These are phyloP conservation scores for Carassius auratus DNA, from an alignment of 2,113 vertebrate genomes.

Conservation along the genomic window DNA sequence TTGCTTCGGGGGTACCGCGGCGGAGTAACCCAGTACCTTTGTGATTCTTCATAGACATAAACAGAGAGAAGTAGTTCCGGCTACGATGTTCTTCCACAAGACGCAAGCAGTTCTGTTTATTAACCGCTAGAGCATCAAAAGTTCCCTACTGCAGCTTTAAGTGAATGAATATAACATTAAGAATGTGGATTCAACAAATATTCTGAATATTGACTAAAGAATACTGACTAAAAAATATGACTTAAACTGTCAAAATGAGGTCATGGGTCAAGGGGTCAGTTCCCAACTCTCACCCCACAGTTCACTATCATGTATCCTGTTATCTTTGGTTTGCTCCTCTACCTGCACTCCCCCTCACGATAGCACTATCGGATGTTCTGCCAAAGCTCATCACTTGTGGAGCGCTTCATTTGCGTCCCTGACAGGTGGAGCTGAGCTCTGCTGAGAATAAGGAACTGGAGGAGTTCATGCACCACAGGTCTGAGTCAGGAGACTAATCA, in stretches of 20 bases:
- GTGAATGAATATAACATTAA: too few species aligned
- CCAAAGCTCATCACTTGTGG: conserved; percentile 29
- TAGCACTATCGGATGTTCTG: conserved; percentile 17
- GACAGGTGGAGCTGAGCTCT: conserved; percentile 35
- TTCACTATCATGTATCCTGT: background rate
- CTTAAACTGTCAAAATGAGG: background rate
- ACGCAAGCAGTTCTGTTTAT: too few species aligned
- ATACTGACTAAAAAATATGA: background rate
- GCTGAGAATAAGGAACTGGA: conserved; percentile 34
- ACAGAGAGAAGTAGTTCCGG: too few species aligned
- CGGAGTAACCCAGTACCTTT: too few species aligned
- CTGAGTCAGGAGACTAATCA: conserved; percentile 38
- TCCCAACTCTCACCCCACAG: background rate
- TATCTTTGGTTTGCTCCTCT: conserved; percentile 35
- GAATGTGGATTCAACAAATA: too few species aligned
- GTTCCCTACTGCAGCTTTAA: too few species aligned
- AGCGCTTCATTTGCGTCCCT: conserved; percentile 33
- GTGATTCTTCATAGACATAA: too few species aligned
- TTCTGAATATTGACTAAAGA: background rate
- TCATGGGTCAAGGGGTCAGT: background rate
- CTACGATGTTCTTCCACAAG: too few species aligned
- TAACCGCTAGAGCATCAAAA: too few species aligned
- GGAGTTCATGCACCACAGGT: conserved; percentile 23
- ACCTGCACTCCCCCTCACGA: background rate
- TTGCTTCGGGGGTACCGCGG: too few species aligned